These are phyloP conservation scores for Agrotis exclamationis DNA, from an alignment of 2,888 invertebrate genomes.

Conservation along the genomic window DNA sequence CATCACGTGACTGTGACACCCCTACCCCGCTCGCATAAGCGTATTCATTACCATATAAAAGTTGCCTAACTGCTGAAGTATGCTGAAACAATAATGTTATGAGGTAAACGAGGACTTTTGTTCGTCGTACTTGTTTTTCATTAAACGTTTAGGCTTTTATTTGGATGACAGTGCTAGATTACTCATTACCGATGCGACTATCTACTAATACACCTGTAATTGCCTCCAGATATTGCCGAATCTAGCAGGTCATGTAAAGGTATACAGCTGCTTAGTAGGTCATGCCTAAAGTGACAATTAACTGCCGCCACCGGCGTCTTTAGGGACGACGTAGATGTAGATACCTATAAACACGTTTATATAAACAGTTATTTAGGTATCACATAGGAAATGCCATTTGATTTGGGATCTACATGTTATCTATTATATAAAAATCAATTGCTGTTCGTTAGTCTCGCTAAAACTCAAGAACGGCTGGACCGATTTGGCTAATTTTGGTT, in stretches of 20 bases:
- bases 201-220: conserved; percentile 15
- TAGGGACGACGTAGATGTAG: conserved; percentile 17
- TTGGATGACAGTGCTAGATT: conserved; percentile 2
- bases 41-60: conserved; percentile 61
- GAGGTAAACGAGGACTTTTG: conserved; percentile 26
- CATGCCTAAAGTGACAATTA: conserved; percentile 54
- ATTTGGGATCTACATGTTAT: conserved; percentile 32
- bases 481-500: no score
- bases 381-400: conserved; percentile 26
- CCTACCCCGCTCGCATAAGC: conserved; percentile 62
- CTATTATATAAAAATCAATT: no score
- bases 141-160: conserved; percentile 2
- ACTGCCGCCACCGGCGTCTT: conserved; percentile 38
- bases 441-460: no score
- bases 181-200: conserved; percentile 6
- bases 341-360: conserved; percentile 8
- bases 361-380: conserved; percentile 20
- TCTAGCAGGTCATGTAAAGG: conserved; percentile 38
- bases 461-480: no score
- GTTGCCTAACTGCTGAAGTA: conserved; percentile 60
- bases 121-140: neutral
- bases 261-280: conserved; percentile 36
- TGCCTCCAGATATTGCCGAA: conserved; percentile 9
- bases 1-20: conserved; percentile 81
- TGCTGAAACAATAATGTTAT: conserved; percentile 57